Evolutionary conservation across 2,797 vertebrate genomes (phyloP).

Genomic region (Calcarius lapponicus): DNA sequence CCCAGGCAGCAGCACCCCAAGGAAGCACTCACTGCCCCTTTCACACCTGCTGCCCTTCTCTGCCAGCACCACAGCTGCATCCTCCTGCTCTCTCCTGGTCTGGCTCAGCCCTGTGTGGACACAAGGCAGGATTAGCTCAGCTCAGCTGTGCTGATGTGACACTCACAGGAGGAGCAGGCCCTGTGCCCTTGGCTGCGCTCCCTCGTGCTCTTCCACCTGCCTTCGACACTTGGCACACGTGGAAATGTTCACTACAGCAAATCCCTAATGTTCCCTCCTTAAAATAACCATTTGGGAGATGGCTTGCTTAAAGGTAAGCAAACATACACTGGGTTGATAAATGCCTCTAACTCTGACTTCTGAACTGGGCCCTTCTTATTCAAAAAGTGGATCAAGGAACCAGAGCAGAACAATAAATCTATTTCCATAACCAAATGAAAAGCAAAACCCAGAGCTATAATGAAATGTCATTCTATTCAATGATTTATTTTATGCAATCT

Average conservation of each 20-base stretch:
- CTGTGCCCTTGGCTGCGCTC: background rate
- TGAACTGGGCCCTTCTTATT: background rate
- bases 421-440: background rate
- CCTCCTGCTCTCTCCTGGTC: background rate
- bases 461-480: background rate
- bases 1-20: rapidly evolving
- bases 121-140: background rate
- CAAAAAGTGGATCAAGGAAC: background rate
- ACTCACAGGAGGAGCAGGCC: background rate
- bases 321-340: background rate
- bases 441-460: background rate
- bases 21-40: background rate
- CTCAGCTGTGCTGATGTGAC: background rate
- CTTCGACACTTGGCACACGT: background rate
- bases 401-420: background rate
- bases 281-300: background rate
- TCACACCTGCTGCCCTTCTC: background rate
- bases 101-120: background rate
- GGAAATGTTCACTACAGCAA: background rate
- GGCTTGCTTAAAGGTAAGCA: background rate
- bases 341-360: background rate
- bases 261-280: background rate
- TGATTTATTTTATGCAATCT: background rate
- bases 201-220: background rate
- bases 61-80: rapidly evolving